phyloP scores from a whole-genome alignment of 2,888 invertebrate species.

The Chydorus sphaericus region DNA sequence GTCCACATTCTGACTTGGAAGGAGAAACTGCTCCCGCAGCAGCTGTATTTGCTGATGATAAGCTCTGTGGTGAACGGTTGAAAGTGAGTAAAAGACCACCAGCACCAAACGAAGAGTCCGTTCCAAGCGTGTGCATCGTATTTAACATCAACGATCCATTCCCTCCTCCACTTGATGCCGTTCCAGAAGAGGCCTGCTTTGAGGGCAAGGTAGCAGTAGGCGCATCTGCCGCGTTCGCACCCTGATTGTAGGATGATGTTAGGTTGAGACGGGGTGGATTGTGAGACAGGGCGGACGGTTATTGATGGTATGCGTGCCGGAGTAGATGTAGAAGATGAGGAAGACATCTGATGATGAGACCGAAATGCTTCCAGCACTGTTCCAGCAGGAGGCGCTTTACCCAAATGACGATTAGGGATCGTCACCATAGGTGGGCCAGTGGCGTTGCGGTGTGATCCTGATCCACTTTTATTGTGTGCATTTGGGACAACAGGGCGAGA shows the following conservation, averaged over 20 bases:
- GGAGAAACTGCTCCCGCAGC: slow-evolving; percentile 8
- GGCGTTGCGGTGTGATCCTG: not conserved
- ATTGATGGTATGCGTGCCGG: slow-evolving; percentile 1
- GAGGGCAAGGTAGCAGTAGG: not conserved
- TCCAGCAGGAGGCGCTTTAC: slow-evolving; percentile 11
- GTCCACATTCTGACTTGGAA: not conserved
- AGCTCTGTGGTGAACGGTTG: not conserved
- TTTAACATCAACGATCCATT: not conserved
- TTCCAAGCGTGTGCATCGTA: slow-evolving; percentile 1
- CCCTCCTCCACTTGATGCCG: not conserved
- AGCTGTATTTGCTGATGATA: not conserved
- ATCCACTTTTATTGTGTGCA: not conserved
- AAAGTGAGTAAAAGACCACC: slow-evolving; percentile 8
- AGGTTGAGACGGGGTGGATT: not conserved
- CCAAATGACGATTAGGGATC: slow-evolving; percentile 14
- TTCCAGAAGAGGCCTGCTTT: not conserved
- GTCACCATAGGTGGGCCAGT: slow-evolving; percentile 11
- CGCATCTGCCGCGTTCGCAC: not conserved
- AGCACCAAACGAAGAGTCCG: slow-evolving; percentile 2
- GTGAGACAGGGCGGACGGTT: slow-evolving; percentile 8
- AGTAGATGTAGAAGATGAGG: not conserved
- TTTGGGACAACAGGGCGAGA: not conserved
- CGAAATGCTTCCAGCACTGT: too few relatives aligned
- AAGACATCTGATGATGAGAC: too few relatives aligned
- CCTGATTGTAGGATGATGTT: slow-evolving; percentile 9